These are phyloP conservation scores for Pristionchus exspectatus DNA, from an alignment of 2,888 invertebrate species.

Conservation along the genomic window DNA sequence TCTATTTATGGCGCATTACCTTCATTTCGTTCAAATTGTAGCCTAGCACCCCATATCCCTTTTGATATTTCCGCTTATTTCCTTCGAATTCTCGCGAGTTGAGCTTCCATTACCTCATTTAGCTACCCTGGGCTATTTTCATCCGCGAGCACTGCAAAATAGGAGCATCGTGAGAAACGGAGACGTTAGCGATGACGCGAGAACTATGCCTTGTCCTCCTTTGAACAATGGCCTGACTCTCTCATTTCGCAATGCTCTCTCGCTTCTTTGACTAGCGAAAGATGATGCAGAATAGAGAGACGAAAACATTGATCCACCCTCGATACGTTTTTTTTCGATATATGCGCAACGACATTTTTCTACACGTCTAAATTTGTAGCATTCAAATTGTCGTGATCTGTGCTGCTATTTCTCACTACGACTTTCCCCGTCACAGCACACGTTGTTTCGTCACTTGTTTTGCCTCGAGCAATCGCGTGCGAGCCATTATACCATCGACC, in stretches of 20 bases:
- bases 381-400: not conserved
- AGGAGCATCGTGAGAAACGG: not conserved
- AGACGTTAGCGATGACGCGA: not conserved
- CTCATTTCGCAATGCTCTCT: too few relatives aligned
- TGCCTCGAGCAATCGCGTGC: not conserved
- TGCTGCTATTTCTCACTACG: not conserved
- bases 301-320: too few relatives aligned
- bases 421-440: not conserved
- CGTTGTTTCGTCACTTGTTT: not conserved
- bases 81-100: not conserved
- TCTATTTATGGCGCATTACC: not conserved
- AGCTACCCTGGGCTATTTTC: not conserved
- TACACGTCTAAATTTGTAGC: not conserved
- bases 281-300: too few relatives aligned
- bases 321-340: not conserved
- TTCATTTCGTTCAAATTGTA: not conserved
- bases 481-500: not conserved
- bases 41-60: not conserved
- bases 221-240: too few relatives aligned
- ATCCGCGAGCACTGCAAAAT: not conserved
- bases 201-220: not conserved
- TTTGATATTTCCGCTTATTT: not conserved
- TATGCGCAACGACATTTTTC: not conserved
- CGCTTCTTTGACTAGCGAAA: too few relatives aligned
- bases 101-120: not conserved